Evolutionary conservation across 2,113 vertebrate genomes (phyloP).

Genomic region (Hystrix brachyura): DNA sequence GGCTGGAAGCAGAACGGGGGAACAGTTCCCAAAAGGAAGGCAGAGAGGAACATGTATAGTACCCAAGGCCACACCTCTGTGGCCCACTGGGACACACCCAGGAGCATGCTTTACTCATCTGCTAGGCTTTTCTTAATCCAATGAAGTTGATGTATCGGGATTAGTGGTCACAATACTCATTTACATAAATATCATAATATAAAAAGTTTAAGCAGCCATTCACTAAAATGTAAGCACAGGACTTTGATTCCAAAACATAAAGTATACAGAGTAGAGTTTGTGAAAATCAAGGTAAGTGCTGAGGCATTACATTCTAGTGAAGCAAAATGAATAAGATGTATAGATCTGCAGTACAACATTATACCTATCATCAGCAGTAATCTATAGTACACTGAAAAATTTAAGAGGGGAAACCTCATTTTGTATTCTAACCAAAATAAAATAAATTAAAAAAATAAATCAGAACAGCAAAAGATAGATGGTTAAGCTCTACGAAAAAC

Average conservation of each 20-base stretch:
- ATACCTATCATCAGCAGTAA: neutral
- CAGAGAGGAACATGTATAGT: neutral
- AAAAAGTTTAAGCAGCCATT: neutral
- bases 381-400: neutral
- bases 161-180: neutral
- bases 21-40: neutral
- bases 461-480: neutral
- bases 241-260: neutral
- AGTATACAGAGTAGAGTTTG: neutral
- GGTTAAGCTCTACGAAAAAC: neutral
- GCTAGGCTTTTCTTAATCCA: neutral
- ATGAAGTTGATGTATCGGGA: too few species aligned
- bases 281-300: neutral
- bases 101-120: neutral
- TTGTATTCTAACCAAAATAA: neutral
- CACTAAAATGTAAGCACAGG: neutral
- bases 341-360: neutral
- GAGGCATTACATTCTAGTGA: neutral
- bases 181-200: neutral
- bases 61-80: neutral
- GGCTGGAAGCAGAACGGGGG: neutral
- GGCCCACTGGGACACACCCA: neutral
- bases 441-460: neutral
- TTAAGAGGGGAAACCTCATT: neutral
- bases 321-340: neutral